phyloP scores from a whole-genome alignment of 2,113 vertebrate species.

The Bos indicus region DNA sequence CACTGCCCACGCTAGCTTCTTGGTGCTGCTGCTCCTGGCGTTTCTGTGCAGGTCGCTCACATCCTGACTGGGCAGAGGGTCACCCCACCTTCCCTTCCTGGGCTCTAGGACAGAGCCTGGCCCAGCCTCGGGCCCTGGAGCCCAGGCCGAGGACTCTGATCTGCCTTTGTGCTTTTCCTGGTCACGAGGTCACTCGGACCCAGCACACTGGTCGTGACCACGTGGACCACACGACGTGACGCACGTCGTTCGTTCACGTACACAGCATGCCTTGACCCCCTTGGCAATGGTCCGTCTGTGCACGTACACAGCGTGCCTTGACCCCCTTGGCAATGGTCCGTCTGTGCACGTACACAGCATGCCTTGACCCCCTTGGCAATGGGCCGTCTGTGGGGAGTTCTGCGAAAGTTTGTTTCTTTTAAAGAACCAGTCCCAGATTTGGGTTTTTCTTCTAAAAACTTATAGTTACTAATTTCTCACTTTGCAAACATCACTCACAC shows the following conservation, averaged over 20 bases:
- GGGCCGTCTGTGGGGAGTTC: accelerated
- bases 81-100: too few species aligned
- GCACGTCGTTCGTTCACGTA: accelerated
- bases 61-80: neutral
- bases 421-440: neutral
- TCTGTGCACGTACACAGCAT: too few species aligned
- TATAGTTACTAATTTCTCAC: neutral
- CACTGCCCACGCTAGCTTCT: neutral
- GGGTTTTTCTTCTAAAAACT: neutral
- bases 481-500: constrained; percentile 19
- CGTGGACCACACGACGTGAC: accelerated
- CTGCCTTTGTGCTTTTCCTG: accelerated
- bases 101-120: neutral
- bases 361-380: neutral
- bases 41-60: neutral
- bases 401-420: neutral
- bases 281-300: too few species aligned
- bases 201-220: neutral
- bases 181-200: neutral
- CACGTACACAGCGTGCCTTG: too few species aligned
- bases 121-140: neutral
- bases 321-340: too few species aligned
- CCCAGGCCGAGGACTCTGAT: too few species aligned
- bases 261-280: too few species aligned
- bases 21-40: neutral